Conservation (phyloP, 2,797 vertebrate species). For the Macropus fuliginosus region DNA sequence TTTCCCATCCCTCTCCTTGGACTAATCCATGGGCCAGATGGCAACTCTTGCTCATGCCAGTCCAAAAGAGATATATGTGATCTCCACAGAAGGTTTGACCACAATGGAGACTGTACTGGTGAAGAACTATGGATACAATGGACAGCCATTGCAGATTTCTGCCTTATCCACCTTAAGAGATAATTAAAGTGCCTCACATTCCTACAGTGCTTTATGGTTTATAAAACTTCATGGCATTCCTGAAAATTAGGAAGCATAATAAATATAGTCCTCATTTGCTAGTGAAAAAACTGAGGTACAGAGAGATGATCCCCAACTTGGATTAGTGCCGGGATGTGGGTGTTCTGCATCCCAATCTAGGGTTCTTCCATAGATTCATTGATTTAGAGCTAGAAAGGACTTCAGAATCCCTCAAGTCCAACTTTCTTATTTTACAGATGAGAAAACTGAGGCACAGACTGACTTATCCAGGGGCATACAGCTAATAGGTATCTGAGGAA, state of each 20-base stretch:
- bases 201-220: not conserved
- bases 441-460: conserved; percentile 10
- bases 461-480: not conserved
- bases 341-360: not conserved
- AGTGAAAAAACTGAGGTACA: not conserved
- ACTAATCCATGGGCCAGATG: not conserved
- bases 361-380: not conserved
- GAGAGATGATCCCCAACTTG: not conserved
- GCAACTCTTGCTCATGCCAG: not conserved
- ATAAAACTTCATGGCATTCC: not conserved
- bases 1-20: not conserved
- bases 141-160: not conserved
- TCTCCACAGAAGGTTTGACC: not conserved
- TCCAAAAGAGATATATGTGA: not conserved
- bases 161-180: not conserved
- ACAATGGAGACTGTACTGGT: not conserved
- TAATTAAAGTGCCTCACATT: not conserved
- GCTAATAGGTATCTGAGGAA: not conserved
- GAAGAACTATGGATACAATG: not conserved
- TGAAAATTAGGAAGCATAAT: not conserved
- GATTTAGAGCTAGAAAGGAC: not conserved
- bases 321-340: not conserved
- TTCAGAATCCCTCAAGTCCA: not conserved
- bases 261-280: not conserved
- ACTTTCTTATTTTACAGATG: not conserved